Percentiles rank a stretch among this genome's conserved stretches.
Conservation (phyloP, 2,113 vertebrate genomes). For the Zosterops hypoxanthus region DNA sequence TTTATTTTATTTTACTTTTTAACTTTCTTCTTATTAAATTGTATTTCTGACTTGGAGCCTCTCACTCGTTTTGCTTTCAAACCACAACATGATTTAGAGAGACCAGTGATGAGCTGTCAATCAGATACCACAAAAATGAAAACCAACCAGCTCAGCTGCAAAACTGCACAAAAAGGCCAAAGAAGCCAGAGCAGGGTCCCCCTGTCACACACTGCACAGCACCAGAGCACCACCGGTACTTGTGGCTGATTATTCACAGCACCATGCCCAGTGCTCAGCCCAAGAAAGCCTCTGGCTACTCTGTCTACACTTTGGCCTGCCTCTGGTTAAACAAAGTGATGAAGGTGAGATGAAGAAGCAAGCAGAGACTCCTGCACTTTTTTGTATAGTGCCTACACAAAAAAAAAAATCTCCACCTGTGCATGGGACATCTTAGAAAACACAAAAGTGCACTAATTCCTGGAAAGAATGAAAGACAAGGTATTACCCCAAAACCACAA, state of each 20-base stretch:
- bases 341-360: not conserved
- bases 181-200: not conserved
- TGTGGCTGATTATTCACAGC: not conserved
- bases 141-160: not conserved
- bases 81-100: not conserved
- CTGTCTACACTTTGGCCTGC: not conserved
- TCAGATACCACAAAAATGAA: not conserved
- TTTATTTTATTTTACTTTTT: too few species aligned
- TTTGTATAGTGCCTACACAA: not conserved
- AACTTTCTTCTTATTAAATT: too few species aligned
- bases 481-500: not conserved
- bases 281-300: not conserved
- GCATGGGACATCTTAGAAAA: not conserved
- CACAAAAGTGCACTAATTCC: not conserved
- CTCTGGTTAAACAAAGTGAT: not conserved
- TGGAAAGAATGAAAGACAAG: not conserved
- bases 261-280: not conserved
- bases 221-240: accelerated
- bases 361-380: not conserved
- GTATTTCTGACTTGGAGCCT: too few species aligned
- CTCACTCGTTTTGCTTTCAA: too few species aligned
- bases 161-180: not conserved
- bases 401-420: not conserved
- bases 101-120: not conserved
- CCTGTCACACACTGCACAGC: too few species aligned